Evolutionary conservation across 35 echinoderm and acorn worm species (phyloP).

Genomic region (Patiria miniata): DNA sequence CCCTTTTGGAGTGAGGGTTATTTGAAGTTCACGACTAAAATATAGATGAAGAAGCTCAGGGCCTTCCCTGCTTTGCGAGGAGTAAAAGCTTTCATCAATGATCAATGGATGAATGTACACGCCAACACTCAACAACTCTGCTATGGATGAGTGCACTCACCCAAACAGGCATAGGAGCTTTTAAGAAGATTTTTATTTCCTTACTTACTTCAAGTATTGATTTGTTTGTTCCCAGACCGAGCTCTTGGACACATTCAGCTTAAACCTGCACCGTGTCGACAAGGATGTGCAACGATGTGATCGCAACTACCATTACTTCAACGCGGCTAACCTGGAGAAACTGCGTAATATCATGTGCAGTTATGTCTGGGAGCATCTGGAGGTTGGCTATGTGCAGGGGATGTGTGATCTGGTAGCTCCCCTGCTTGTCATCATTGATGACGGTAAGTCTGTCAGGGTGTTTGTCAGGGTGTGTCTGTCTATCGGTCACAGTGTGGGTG

Average conservation of each 20-base stretch:
- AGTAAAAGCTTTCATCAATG: too few species aligned
- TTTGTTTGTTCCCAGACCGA: conserved; percentile 67
- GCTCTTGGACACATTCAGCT: conserved; percentile 89
- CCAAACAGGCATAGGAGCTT: too few species aligned
- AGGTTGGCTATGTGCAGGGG: conserved; percentile 93
- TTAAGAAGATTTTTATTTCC: too few species aligned
- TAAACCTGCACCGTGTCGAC: conserved; percentile 95
- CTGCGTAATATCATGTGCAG: conserved; percentile 96
- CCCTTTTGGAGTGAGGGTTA: too few species aligned
- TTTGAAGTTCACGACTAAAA: too few species aligned
- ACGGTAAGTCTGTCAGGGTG: conserved; percentile 94
- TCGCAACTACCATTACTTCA: conserved; percentile 96
- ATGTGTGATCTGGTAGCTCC: conserved; percentile 99
- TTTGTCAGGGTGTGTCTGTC: too few species aligned
- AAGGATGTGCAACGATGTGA: conserved; percentile 98
- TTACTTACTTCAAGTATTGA: not conserved
- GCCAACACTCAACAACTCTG: too few species aligned
- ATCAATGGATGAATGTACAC: too few species aligned
- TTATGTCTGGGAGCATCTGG: conserved; percentile 98
- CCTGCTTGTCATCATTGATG: conserved; percentile 92
- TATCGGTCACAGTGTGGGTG: too few species aligned
- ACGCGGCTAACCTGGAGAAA: conserved; percentile 74
- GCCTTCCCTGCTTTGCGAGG: too few species aligned
- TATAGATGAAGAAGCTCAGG: too few species aligned
- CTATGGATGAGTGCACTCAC: too few species aligned